Conservation (phyloP, 2,113 vertebrate genomes). For the Megaceryle torquata region DNA sequence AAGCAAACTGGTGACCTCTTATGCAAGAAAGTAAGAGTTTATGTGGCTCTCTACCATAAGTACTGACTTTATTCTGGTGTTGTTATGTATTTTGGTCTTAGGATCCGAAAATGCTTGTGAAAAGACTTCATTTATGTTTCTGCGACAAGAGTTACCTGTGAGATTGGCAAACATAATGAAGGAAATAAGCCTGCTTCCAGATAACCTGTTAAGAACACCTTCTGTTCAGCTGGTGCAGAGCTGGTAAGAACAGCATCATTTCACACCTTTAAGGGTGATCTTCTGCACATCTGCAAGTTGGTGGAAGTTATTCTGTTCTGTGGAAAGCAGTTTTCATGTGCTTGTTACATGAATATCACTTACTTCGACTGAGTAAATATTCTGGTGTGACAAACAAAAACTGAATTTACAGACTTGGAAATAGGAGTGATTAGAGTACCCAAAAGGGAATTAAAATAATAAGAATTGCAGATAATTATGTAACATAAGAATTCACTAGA, state of each 20-base stretch:
- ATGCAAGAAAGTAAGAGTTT: neutral
- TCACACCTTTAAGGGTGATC: neutral
- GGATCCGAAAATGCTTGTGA: slow-evolving; percentile 95
- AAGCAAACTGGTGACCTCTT: neutral
- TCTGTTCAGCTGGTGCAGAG: slow-evolving; percentile 93
- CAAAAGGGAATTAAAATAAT: neutral
- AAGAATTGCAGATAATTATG: neutral
- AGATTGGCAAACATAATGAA: slow-evolving; percentile 97
- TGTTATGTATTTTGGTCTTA: slow-evolving; percentile 45
- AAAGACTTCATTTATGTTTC: slow-evolving; percentile 94
- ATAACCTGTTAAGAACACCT: slow-evolving; percentile 90
- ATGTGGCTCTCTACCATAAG: neutral
- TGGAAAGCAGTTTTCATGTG: neutral
- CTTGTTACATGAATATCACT: neutral
- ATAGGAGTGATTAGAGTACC: neutral
- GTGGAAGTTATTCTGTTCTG: neutral
- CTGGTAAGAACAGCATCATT: slow-evolving; percentile 78
- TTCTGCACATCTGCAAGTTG: neutral
- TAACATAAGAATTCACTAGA: neutral
- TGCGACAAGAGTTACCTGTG: slow-evolving; percentile 92
- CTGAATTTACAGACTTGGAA: neutral
- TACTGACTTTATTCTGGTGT: neutral
- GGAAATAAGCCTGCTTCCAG: slow-evolving; percentile 94
- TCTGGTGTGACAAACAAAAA: neutral
- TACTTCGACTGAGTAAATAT: neutral